These are phyloP conservation scores for Tichodroma muraria DNA, from an alignment of 2,113 vertebrate species.

Conservation along the genomic window DNA sequence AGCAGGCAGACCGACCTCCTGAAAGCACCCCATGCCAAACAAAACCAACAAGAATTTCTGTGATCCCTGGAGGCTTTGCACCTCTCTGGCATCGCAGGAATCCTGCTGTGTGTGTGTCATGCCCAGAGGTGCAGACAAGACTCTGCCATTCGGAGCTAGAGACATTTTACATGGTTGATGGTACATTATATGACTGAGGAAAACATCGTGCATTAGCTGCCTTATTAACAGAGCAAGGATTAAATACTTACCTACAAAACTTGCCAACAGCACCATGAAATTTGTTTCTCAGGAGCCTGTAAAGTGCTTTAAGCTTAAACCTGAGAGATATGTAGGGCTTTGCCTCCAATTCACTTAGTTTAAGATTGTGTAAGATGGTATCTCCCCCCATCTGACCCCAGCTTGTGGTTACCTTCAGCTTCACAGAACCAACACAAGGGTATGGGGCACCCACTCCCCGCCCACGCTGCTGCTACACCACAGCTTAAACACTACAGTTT, in stretches of 20 bases:
- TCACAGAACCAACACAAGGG: neutral
- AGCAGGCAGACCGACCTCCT: too few relatives aligned
- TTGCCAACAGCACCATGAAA: neutral
- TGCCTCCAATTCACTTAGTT: neutral
- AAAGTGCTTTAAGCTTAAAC: neutral
- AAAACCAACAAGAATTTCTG: neutral
- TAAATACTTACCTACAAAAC: neutral
- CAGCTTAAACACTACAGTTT: neutral
- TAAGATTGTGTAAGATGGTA: neutral
- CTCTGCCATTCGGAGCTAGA: neutral
- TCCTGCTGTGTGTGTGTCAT: neutral
- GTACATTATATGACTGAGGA: neutral
- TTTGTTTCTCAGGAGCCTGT: neutral
- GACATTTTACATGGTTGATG: neutral
- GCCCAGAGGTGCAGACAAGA: neutral
- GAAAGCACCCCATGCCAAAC: neutral
- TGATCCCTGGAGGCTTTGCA: neutral
- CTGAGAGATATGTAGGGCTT: neutral
- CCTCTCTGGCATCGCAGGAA: neutral
- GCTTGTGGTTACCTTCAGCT: neutral
- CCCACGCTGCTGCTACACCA: accelerated
- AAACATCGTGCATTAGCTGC: neutral
- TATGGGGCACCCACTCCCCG: neutral
- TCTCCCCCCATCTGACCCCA: neutral
- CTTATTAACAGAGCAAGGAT: neutral